phyloP scores from a whole-genome alignment of 2,113 vertebrate genomes.

The human (Homo sapiens) region GRCh38 chr9:14291501-14292000 shows the following conservation, averaged over 20 bases:
- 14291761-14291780: neutral
- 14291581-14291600: conserved; percentile 30
- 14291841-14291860: neutral
- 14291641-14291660: neutral
- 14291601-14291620: conserved; percentile 44
- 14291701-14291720: conserved; percentile 34
- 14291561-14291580: conserved; percentile 48
- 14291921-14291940: neutral
- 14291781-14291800: conserved; percentile 34
- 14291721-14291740: neutral
- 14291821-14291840: conserved; percentile 26
- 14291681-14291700: neutral
- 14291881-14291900: neutral
- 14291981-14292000: neutral
- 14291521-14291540: conserved; percentile 44
- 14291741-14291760: neutral
- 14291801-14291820: neutral
- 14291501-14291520: neutral
- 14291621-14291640: conserved; percentile 22
- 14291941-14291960: neutral
- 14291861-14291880: conserved; percentile 26
- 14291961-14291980: neutral
- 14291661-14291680: neutral
- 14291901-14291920: neutral
- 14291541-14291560: conserved; percentile 8